A percentile compares a stretch with the other conserved stretches of the same genome.
Evolutionary conservation across 2,797 vertebrate genomes (phyloP).

Genomic region (Syngnathus acus): DNA sequence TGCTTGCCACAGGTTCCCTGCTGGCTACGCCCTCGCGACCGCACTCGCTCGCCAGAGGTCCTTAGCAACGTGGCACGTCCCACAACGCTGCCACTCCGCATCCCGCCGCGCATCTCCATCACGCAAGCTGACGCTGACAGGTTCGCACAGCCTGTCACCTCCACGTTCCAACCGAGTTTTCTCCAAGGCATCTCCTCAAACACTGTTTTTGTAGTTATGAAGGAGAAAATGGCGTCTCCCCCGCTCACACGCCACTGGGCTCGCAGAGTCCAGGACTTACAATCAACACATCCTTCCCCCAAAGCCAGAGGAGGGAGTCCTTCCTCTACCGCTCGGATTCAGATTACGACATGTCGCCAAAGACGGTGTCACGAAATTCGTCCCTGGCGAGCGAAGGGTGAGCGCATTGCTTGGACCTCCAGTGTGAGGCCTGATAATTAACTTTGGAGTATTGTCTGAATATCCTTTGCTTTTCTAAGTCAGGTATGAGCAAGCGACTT

Average conservation of each 20-base stretch:
- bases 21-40: conserved; percentile 71
- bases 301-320: conserved; percentile 80
- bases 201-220: conserved; percentile 50
- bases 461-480: background rate
- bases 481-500: background rate
- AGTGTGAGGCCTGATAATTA: too few relatives aligned
- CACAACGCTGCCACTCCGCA: conserved; percentile 74
- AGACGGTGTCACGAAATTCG: conserved; percentile 75
- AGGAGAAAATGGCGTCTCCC: conserved; percentile 78
- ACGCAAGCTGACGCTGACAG: conserved; percentile 69
- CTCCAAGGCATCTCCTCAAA: background rate
- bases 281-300: conserved; percentile 69
- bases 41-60: conserved; percentile 69
- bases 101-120: conserved; percentile 79
- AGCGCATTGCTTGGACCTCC: conserved; percentile 13
- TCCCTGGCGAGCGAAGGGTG: conserved; percentile 68
- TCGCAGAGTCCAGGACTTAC: conserved; percentile 79
- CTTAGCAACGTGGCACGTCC: conserved; percentile 62
- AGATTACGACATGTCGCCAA: conserved; percentile 83
- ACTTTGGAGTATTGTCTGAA: too few relatives aligned
- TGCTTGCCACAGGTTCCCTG: conserved; percentile 62
- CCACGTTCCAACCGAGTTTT: background rate
- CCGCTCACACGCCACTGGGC: conserved; percentile 76
- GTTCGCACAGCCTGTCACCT: conserved; percentile 38
- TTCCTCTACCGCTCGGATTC: conserved; percentile 88